Evolutionary conservation across 2,113 vertebrate genomes (phyloP).

Genomic region (Oncorhynchus clarkii): DNA sequence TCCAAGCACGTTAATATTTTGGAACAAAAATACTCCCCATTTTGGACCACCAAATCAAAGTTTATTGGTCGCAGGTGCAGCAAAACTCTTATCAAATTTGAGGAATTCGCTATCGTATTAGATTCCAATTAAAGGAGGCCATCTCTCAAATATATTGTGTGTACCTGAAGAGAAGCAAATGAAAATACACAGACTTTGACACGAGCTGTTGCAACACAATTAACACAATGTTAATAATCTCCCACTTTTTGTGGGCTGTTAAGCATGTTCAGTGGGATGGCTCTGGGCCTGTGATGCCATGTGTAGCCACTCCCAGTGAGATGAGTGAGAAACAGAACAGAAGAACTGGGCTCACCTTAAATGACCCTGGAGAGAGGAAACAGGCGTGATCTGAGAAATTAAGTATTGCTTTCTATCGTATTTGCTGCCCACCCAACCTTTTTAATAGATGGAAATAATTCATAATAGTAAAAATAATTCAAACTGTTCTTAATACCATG

Average conservation of each 20-base stretch:
- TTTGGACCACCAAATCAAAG: background rate
- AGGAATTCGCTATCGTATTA: too few relatives aligned
- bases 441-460: too few relatives aligned
- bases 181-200: background rate
- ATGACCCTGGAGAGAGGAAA: background rate
- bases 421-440: background rate
- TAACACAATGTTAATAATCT: background rate
- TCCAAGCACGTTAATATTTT: too few relatives aligned
- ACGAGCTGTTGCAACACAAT: background rate
- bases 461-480: background rate
- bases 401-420: background rate
- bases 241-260: background rate
- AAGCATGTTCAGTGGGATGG: background rate
- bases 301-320: background rate
- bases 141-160: background rate
- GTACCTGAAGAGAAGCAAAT: too few relatives aligned
- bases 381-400: background rate
- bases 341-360: constrained; percentile 9
- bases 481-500: background rate
- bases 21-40: background rate
- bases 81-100: background rate
- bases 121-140: too few relatives aligned
- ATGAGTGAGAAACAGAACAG: background rate
- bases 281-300: background rate
- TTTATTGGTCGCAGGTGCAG: too few relatives aligned